Base-by-base conservation (phyloP, 2,797 vertebrate genomes). In the Micrastur ruficollis region DNA sequence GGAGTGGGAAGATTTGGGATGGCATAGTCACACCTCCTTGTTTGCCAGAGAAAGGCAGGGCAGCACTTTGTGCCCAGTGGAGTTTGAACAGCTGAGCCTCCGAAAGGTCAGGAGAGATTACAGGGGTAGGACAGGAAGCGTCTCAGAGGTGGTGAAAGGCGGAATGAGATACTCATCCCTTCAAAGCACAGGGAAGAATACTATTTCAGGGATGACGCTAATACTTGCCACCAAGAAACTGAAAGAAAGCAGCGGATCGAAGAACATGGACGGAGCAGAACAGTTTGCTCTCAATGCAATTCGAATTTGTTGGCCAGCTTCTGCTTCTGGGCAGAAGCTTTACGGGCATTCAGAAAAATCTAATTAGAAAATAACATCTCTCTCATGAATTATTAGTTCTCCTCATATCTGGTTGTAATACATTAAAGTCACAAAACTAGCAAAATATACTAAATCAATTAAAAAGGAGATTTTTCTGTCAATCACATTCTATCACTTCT, bases 361-460 rank as follows among this genome's bases (percentile, higher is more conserved):
- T 86, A 65, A 92, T 91, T 91, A 86, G 86, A 81, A 94, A 95
- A 95, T 81, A 90, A 84, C 76, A 85, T 36, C 38, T 86, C 47
- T 52, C 50, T 89, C 72, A 90, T 90, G 66, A 95, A 86, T 89
- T 94, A 93, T 67, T 93, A 96, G 81, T 31, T 89, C 16, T 84
- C 32, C 47, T 93, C 86, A 81, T 94, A 92, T 62, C 80, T 89
- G 61, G 65, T 66, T 94, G 81, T 79, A 96, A 86, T 93, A 90
- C 50, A 40, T 81, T 95, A 75, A 91, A 88, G 75, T 70, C 79
- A 86, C 75, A 84, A 75, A 88, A 11, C 47, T 61, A 90, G 86
- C 10, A 93, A 96, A 95, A 95, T 85, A 93, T 6, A 87, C 52
- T 53, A 95, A 94, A 93, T 88, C 62, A 88, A 89, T 91, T 95